These are phyloP conservation scores for Cataglyphis albicans DNA, from an alignment of 2,888 invertebrate genomes.

Conservation along the genomic window DNA sequence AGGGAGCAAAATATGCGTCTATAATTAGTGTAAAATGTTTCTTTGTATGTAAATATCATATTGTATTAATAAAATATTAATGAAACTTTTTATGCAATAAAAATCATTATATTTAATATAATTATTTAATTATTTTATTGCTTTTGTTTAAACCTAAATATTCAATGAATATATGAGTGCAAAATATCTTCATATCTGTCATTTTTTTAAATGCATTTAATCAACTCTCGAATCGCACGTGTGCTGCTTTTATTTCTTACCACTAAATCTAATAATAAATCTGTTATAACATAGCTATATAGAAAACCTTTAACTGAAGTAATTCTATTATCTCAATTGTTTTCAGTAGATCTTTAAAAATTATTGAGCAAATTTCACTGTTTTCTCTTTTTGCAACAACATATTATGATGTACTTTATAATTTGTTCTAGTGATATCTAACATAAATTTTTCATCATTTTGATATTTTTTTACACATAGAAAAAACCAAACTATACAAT, in stretches of 20 bases:
- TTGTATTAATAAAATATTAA: neutral
- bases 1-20: neutral
- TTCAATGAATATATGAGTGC: neutral
- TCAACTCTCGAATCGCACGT: neutral
- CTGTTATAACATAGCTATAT: neutral
- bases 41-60: neutral
- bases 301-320: neutral
- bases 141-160: neutral
- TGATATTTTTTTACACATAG: neutral
- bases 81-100: neutral
- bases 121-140: neutral
- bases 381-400: neutral
- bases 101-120: neutral
- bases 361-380: slow-evolving; percentile 32
- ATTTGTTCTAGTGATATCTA: neutral
- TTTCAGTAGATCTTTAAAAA: neutral
- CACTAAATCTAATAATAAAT: slow-evolving; percentile 38
- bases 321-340: slow-evolving; percentile 5
- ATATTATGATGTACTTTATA: slow-evolving; percentile 28
- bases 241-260: neutral
- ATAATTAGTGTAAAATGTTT: neutral
- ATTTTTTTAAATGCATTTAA: slow-evolving; percentile 19
- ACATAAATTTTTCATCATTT: neutral
- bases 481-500: slow-evolving; percentile 22
- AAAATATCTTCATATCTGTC: neutral